Conservation (phyloP, 2,113 vertebrate genomes). For the Colius striatus region DNA sequence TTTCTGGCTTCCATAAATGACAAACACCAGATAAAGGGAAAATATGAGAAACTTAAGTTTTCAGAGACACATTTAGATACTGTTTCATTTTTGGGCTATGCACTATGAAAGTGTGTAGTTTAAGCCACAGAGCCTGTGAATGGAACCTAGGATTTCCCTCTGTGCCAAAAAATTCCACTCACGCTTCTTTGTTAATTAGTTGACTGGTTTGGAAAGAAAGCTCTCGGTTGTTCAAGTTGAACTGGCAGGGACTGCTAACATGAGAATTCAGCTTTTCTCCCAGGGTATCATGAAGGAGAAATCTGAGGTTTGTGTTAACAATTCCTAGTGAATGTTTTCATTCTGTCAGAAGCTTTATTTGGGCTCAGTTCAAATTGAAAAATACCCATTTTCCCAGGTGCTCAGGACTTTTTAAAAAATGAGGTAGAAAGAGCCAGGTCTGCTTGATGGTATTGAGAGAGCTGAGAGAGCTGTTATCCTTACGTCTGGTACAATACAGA, state of each 20-base stretch:
- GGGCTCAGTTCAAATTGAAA: background rate
- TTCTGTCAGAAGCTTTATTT: background rate
- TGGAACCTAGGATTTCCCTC: background rate
- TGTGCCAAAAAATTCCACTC: slow-evolving; percentile 25
- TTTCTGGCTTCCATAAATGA: background rate
- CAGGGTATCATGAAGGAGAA: background rate
- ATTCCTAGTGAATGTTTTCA: background rate
- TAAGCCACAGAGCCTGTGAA: background rate
- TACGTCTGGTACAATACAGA: background rate
- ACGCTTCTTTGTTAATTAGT: slow-evolving; percentile 7
- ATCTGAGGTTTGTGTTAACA: background rate
- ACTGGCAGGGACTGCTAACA: background rate
- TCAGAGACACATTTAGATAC: background rate
- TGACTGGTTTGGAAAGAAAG: background rate
- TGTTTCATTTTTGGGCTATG: background rate
- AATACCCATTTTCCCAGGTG: background rate
- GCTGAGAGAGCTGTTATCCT: background rate
- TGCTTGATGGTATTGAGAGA: background rate
- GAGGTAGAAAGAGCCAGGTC: background rate
- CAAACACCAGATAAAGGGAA: background rate
- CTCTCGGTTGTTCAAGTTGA: background rate
- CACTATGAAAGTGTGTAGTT: background rate
- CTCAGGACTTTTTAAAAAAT: background rate
- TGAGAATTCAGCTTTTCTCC: background rate
- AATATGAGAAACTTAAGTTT: background rate